Evolutionary conservation across 1,140 invertebrate genomes (phyloP), one percentile per base, ranked within the genome.

Genomic region (Sweltsa coloradensis): DNA sequence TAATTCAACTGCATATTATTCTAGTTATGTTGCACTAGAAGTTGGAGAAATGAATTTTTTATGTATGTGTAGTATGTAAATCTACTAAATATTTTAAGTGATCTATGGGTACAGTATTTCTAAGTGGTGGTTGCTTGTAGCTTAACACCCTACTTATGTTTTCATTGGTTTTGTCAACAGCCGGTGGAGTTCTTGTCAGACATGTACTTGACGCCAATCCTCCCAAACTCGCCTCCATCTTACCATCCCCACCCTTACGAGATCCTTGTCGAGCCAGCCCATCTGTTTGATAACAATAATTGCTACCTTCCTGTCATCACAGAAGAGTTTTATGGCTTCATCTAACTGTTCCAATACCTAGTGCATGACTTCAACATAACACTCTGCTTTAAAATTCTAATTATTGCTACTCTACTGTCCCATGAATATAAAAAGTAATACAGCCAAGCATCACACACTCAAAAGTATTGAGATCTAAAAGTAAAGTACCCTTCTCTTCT

Each of bases 181-280:
- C 76, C 74, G 62, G 72, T 78, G 69, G 79, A 81, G 70, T 73
- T 82, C 72, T 74, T 79, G 68, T 81, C 79, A 66, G 79, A 82
- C 66, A 72, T 81, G 61, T 81, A 78, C 67, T 63, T 72, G 46
- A 14, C 26, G 45, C 56, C 65, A 64, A 46, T 57, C 65, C 54
- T 69, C 57, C 25, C 61, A n/a, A n/a, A n/a, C 45, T 55, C 61
- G 62, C 47, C 52, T 63, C 57, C 57, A 67, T 55, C 55, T 37
- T 22, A 50, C 43, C 36, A 25, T 26, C 22, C 31, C 7, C 37
- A n/a, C 1, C 37, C 36, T 24, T 52, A 49, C 31, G 50, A 48
- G 34, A 36, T 55, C 21, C 21, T 51, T 36, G 53, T 53, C 26
- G 48, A 47, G 19, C 45, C 41, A 21, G 26, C 22, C 21, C 36